Evolutionary conservation across 1,140 invertebrate genomes (phyloP).

Genomic region (Onthophagus taurus): DNA sequence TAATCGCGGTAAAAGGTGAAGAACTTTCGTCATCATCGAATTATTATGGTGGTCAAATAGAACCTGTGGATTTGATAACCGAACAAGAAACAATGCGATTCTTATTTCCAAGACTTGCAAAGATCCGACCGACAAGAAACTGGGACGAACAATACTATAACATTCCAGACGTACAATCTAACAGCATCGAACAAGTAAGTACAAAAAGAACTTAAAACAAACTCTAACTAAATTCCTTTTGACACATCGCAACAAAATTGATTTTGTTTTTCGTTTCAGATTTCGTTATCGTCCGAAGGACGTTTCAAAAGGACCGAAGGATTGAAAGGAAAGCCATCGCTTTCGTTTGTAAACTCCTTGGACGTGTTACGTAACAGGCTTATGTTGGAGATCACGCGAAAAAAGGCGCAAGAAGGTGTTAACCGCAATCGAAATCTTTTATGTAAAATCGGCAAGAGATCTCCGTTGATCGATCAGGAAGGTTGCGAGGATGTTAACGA

Average conservation of each 20-base stretch:
- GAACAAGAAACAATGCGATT: conserved; percentile 35
- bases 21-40: conserved; percentile 16
- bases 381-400: conserved; percentile 61
- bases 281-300: conserved; percentile 13
- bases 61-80: conserved; percentile 25
- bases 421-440: conserved; percentile 38
- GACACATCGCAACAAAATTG: neutral
- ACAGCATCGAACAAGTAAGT: conserved; percentile 25
- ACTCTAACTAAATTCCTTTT: no score
- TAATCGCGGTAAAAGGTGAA: conserved; percentile 27
- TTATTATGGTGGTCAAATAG: conserved; percentile 21
- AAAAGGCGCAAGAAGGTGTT: conserved; percentile 52
- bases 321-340: conserved; percentile 38
- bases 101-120: conserved; percentile 34
- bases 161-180: conserved; percentile 32
- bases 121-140: conserved; percentile 31
- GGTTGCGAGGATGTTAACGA: conserved; percentile 2
- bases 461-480: conserved; percentile 5
- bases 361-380: conserved; percentile 65
- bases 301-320: conserved; percentile 30
- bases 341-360: conserved; percentile 69
- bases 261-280: conserved; percentile 6
- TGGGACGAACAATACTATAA: conserved; percentile 34
- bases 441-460: conserved; percentile 38
- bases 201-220: no score